phyloP scores from a whole-genome alignment of 1,140 invertebrate genomes.

The Steinernema khuongi region DNA sequence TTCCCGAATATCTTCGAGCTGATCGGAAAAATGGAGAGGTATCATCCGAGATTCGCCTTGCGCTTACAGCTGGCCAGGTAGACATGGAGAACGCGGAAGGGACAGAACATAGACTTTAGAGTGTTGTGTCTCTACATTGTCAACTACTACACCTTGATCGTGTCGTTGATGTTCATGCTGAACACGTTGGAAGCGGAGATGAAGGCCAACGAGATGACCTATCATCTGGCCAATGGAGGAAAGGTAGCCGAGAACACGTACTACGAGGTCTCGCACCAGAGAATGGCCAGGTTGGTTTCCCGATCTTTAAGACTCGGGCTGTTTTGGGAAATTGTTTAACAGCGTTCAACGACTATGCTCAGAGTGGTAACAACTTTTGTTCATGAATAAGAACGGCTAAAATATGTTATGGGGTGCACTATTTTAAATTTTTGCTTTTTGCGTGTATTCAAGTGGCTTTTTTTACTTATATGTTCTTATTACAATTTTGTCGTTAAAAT shows the following conservation, averaged over 20 bases:
- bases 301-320: too few relatives aligned
- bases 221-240: slow-evolving; percentile 9
- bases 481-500: too few relatives aligned
- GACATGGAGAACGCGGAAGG: not conserved
- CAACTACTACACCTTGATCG: slow-evolving; percentile 87
- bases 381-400: too few relatives aligned
- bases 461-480: too few relatives aligned
- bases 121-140: slow-evolving; percentile 90
- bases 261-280: slow-evolving; percentile 1
- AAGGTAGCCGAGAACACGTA: slow-evolving; percentile 1
- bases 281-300: slow-evolving; percentile 21
- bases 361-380: too few relatives aligned
- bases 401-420: too few relatives aligned
- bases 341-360: too few relatives aligned
- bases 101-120: slow-evolving; percentile 64
- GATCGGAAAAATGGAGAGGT: slow-evolving; percentile 76
- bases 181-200: slow-evolving; percentile 32
- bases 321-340: not conserved
- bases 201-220: slow-evolving; percentile 20
- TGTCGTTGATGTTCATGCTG: slow-evolving; percentile 75
- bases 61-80: slow-evolving; percentile 80
- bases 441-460: too few relatives aligned
- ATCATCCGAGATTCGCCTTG: slow-evolving; percentile 84
- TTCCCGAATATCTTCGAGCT: slow-evolving; percentile 86
- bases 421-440: too few relatives aligned